Percentiles rank a stretch among this genome's conserved stretches.
phyloP scores from a whole-genome alignment of 2,113 vertebrate species.

The Tragelaphus imberbis region DNA sequence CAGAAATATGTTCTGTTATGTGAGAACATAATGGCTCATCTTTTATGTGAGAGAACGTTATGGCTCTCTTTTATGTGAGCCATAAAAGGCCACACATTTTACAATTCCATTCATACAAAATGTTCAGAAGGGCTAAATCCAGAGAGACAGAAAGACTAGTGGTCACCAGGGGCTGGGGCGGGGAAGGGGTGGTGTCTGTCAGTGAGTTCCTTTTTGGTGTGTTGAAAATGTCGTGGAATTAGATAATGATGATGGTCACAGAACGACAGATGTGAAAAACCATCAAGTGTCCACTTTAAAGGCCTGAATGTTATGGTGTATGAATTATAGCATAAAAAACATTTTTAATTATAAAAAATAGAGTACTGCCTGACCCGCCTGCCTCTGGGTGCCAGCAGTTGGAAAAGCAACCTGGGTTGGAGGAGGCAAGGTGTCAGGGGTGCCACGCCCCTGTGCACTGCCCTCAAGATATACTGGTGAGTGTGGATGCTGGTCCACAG shows the following conservation, averaged over 20 bases:
- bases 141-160: neutral
- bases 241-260: neutral
- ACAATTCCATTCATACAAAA: neutral
- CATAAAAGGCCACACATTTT: neutral
- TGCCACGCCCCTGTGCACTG: neutral
- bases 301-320: neutral
- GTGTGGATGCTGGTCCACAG: neutral
- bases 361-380: neutral
- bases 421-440: neutral
- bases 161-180: neutral
- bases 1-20: no score
- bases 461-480: neutral
- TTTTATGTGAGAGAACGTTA: no score
- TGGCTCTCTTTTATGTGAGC: no score
- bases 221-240: neutral
- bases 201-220: neutral
- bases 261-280: accelerated
- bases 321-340: neutral
- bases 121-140: neutral
- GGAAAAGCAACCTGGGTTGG: neutral
- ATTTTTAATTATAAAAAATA: neutral
- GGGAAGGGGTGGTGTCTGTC: neutral
- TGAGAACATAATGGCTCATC: no score
- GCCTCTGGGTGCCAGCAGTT: neutral
- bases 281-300: neutral